phyloP scores from a whole-genome alignment of 2,888 invertebrate species.

The Meteorus cinctellus region DNA sequence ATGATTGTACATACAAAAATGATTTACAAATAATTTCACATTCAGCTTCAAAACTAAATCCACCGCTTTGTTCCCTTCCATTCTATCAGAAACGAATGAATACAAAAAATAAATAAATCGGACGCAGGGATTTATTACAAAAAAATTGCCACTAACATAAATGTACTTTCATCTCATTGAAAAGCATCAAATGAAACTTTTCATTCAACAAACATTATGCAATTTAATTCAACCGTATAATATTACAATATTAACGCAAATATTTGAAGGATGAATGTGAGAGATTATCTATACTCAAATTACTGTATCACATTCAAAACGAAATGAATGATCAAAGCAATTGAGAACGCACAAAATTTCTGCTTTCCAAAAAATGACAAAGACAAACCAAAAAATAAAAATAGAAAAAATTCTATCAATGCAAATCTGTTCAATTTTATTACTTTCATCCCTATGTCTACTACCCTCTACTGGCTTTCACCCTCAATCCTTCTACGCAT shows the following conservation, averaged over 20 bases:
- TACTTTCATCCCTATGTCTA: neutral
- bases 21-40: too few species aligned
- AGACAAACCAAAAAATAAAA: neutral
- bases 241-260: neutral
- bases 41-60: too few species aligned
- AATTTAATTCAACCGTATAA: neutral
- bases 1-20: too few species aligned
- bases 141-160: neutral
- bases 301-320: constrained; percentile 2
- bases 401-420: neutral
- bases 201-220: constrained; percentile 3
- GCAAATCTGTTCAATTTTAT: neutral
- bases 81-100: too few species aligned
- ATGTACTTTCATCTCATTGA: neutral
- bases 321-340: neutral
- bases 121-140: neutral
- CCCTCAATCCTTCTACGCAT: neutral
- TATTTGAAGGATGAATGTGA: neutral
- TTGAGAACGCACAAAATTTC: neutral
- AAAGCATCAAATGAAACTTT: neutral
- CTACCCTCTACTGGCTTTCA: neutral
- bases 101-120: neutral
- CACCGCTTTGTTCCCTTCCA: too few species aligned
- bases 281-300: too few species aligned
- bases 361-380: neutral